Percentiles rank a stretch among this genome's conserved stretches.
Evolutionary conservation across 2,113 vertebrate genomes (phyloP).

Genomic region (Malurus cyaneus): DNA sequence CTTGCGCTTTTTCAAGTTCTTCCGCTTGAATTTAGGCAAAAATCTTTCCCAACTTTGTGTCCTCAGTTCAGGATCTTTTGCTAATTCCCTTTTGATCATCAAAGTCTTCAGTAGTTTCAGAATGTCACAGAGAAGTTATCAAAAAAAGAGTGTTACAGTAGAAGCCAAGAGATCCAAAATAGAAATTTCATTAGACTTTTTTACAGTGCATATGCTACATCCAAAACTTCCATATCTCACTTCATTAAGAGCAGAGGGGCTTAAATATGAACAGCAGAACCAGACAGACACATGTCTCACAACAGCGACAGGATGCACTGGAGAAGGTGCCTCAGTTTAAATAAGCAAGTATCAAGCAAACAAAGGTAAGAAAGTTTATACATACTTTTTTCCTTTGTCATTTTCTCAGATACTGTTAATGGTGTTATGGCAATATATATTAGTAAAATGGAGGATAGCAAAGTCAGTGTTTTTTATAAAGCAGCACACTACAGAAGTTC

Average conservation of each 20-base stretch:
- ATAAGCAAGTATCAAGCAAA: not conserved
- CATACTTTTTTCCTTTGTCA: not conserved
- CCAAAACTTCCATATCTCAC: not conserved
- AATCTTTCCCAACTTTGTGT: constrained; percentile 93
- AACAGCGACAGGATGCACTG: not conserved
- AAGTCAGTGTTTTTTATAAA: not conserved
- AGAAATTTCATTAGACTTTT: not conserved
- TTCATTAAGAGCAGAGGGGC: not conserved
- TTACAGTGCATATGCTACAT: not conserved
- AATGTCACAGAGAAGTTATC: constrained; percentile 9
- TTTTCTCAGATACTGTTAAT: not conserved
- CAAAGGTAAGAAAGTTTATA: not conserved
- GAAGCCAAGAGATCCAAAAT: not conserved
- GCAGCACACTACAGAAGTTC: not conserved
- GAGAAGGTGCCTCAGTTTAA: not conserved
- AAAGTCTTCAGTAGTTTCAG: constrained; percentile 80
- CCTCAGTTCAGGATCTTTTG: constrained; percentile 89
- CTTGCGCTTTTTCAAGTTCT: constrained; percentile 90
- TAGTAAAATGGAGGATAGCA: not conserved
- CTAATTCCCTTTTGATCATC: constrained; percentile 96
- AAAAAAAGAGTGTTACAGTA: not conserved
- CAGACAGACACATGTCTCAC: not conserved
- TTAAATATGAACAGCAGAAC: not conserved
- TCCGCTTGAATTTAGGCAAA: constrained; percentile 91
- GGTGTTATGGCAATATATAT: not conserved